A percentile compares a stretch with the other conserved stretches of the same genome.
Conservation (phyloP, 2,113 vertebrate genomes). For the Prinia subflava region DNA sequence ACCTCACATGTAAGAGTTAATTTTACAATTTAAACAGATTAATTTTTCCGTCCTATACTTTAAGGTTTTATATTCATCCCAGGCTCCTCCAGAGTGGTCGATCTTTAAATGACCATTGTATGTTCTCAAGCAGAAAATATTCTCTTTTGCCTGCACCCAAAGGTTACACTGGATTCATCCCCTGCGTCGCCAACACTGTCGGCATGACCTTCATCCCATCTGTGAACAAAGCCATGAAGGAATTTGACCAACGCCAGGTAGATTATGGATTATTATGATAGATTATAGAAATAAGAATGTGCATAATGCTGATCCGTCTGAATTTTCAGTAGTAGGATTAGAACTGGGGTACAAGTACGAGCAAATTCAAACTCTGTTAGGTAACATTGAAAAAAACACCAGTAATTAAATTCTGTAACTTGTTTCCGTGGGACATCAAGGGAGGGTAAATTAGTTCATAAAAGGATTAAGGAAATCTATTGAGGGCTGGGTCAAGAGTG, state of each 20-base stretch:
- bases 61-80: neutral
- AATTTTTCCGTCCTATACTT: neutral
- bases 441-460: neutral
- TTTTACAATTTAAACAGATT: neutral
- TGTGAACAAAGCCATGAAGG: slow-evolving; percentile 57
- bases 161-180: slow-evolving; percentile 71
- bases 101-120: neutral
- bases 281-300: neutral
- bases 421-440: slow-evolving; percentile 3
- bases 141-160: neutral
- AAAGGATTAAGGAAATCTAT: slow-evolving; percentile 1
- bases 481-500: neutral
- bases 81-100: neutral
- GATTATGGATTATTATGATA: neutral
- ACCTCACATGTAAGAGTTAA: neutral
- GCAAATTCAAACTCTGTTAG: neutral
- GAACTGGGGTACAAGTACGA: neutral
- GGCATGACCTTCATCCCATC: slow-evolving; percentile 16
- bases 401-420: neutral
- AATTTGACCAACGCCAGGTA: slow-evolving; percentile 70
- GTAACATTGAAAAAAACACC: neutral
- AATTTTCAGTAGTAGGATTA: neutral
- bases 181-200: neutral
- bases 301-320: neutral
- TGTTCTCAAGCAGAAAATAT: neutral